phyloP scores from a whole-genome alignment of 2,888 invertebrate species.

The Coelopa pilipes region DNA sequence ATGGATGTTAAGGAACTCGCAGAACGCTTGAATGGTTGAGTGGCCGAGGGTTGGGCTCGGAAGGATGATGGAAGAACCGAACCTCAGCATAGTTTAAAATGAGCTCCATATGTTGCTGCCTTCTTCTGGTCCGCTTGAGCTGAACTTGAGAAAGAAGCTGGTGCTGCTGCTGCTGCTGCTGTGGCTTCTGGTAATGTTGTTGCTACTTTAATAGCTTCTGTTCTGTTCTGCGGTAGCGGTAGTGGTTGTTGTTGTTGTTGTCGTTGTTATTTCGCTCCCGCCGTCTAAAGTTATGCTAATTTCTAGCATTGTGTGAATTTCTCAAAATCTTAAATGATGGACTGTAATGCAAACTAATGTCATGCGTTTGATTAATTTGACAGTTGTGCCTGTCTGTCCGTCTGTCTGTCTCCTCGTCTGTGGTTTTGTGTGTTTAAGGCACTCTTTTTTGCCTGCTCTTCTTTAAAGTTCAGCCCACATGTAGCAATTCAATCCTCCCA shows the following conservation, averaged over 20 bases:
- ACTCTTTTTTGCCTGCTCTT: too few species aligned
- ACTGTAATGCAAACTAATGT: not conserved
- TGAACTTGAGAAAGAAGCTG: slow-evolving; percentile 18
- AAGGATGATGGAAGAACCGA: not conserved
- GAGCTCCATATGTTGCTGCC: slow-evolving; percentile 30
- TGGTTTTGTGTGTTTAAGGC: too few species aligned
- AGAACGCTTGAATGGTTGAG: not conserved
- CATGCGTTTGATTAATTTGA: slow-evolving; percentile 21
- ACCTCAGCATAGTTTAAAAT: slow-evolving; percentile 3
- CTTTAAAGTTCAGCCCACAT: too few species aligned
- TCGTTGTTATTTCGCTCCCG: slow-evolving; percentile 2
- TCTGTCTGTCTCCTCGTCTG: not conserved
- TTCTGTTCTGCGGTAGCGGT: not conserved
- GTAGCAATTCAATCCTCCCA: too few species aligned
- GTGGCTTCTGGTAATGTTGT: not conserved
- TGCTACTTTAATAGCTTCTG: slow-evolving; percentile 13
- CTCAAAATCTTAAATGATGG: slow-evolving; percentile 1
- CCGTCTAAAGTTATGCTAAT: slow-evolving; percentile 16
- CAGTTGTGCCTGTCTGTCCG: not conserved
- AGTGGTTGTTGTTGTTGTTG: too few species aligned
- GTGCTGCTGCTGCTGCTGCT: too few species aligned
- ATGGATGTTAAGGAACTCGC: slow-evolving; percentile 19
- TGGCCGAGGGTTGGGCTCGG: not conserved
- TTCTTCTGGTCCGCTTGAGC: too few species aligned
- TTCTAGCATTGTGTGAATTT: slow-evolving; percentile 25